Evolutionary conservation across 2,888 invertebrate genomes (phyloP), one percentile per base, ranked within the genome.

Genomic region (Eupithecia inturbata): DNA sequence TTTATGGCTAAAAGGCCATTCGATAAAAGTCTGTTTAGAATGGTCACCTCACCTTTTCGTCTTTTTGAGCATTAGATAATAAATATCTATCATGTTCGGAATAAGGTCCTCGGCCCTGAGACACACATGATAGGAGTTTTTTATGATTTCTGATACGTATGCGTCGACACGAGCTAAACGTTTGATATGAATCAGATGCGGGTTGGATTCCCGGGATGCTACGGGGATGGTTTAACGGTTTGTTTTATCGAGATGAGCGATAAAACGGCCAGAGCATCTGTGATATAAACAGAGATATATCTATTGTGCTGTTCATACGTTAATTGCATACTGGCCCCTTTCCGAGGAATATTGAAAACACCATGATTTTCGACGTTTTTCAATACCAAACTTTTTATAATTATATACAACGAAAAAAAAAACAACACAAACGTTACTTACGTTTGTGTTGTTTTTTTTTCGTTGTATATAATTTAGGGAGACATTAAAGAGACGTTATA

Each of bases 101-200:
- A 57, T 57, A 57, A 26, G 57, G 57, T 26, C 53, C 22, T 22
- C 10, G 10, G 9, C 53, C 57, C 57, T 45, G 53, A 72, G 67
- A 26, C 63, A 57, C 63, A 57, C 70, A 75, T 75, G 72, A 78
- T 82, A 71, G 73, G 26, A 57, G 53, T 57, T 84, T 85, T 82
- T 83, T 83, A 80, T 85, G 79, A 80, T 81, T 82, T 83, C 81
- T 82, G 82, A 85, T 83, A 84, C 85, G 87, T 89, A 93, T 93
- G 93, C 92, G 88, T 81, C 82, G 88, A 87, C 93, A 93, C 93
- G 93, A 85, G 85, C 84, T 64, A 75, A 70, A 74, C 73, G 70
- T 68, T 75, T 68, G 92, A 93, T 93, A 93, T 82, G 79, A 85
- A 93, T 93, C 93, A 78, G 80, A 91, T 93, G 91, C 93, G 93